Base-by-base conservation (phyloP, 2,797 vertebrate species). In the Falco rusticolus region DNA sequence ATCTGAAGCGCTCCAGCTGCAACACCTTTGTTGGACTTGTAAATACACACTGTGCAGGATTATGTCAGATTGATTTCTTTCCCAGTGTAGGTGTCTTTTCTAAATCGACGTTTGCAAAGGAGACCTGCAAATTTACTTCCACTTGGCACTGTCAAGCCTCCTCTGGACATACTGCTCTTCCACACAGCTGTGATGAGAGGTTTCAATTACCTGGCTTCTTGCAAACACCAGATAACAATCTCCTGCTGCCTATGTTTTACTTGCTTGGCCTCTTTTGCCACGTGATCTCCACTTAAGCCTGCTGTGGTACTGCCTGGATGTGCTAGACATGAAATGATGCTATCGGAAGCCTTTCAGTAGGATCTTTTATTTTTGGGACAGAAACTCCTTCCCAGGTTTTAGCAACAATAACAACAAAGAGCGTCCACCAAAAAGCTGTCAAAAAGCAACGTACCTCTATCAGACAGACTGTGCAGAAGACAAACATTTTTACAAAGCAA, bases 191-290 rank as follows among this genome's bases (percentile, higher is more conserved):
- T 19, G 37, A 61, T 0, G 39, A 86, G n/a, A 86, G 34, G 71
- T 69, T 88, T 69, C 91, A 91, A 86, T 72, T 53, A 91, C 43
- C 65, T 48, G 72, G 61, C 51, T 84, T 48, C 74, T 61, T 33
- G 76, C 74, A 95, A 91, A 93, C 70, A 93, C 10, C 93, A 93
- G 82, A 66, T 20, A 93, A 57, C 75, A 65, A 93, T 66, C 85
- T 90, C 83, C 87, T 72, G 59, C 57, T 90, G 85, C 59, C 47
- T 65, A 1, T 39, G 33, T 74, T 96, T 86, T 39, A 90, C 76
- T 53, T 65, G 76, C 37, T 84, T 54, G 66, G 87, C 63, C 65
- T 84, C 72, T 92, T 93, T 68, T 39, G 54, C 72, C 69, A 78
- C 0, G 4, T 78, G 89, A 88, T 39, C 71, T 54, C 57, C 53